phyloP scores from a whole-genome alignment of 2,113 vertebrate species.

The Lynx canadensis region DNA sequence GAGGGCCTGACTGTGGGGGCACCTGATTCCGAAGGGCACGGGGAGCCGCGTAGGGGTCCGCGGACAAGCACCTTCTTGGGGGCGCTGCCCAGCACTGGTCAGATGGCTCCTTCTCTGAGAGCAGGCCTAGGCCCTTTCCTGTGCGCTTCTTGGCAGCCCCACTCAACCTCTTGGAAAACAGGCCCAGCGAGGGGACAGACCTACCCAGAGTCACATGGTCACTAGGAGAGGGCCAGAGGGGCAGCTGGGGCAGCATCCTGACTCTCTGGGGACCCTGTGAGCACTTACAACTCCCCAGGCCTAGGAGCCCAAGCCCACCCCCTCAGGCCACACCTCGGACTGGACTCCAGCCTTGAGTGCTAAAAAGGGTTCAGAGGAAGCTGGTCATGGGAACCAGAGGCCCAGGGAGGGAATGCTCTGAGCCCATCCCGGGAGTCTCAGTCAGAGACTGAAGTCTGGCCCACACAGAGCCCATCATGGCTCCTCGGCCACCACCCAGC shows the following conservation, averaged over 20 bases:
- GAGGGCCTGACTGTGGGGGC: rapidly evolving
- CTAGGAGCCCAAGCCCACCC: not conserved
- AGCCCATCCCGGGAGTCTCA: not conserved
- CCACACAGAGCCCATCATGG: not conserved
- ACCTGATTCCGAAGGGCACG: not conserved
- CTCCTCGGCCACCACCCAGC: not conserved
- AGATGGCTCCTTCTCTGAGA: not conserved
- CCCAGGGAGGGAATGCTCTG: rapidly evolving
- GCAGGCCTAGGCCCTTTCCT: not conserved
- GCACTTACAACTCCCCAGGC: not conserved
- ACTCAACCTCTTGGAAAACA: not conserved
- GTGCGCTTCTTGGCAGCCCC: not conserved
- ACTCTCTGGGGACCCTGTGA: not conserved
- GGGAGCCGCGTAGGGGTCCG: not conserved
- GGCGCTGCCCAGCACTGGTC: rapidly evolving
- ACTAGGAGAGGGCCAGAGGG: too few relatives aligned
- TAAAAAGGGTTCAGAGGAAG: not conserved
- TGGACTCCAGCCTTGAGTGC: not conserved
- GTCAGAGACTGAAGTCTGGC: not conserved
- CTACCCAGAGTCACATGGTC: not conserved
- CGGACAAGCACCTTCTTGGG: not conserved
- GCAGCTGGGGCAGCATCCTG: not conserved
- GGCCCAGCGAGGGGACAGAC: not conserved
- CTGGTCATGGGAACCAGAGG: not conserved
- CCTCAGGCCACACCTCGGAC: not conserved